Evolutionary conservation across 2,888 invertebrate genomes (phyloP).

Genomic region (Agrochola lota): DNA sequence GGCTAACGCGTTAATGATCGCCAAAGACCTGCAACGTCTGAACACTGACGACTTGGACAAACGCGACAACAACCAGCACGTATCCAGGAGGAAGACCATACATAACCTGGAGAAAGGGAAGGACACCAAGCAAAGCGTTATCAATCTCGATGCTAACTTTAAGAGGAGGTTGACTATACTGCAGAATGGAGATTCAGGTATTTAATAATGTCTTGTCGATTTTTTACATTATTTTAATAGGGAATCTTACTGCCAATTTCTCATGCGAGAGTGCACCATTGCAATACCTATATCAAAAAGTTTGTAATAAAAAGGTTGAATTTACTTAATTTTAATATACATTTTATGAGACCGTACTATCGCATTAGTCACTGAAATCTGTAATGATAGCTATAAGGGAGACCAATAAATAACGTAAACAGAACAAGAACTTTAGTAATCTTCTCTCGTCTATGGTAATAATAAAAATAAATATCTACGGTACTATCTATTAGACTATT

Average conservation of each 20-base stretch:
- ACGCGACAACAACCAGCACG: slow-evolving; percentile 92
- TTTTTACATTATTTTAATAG: neutral
- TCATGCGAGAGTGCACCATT: neutral
- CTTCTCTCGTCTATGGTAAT: neutral
- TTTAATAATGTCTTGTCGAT: neutral
- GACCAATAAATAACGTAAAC: neutral
- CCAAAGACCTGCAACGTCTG: slow-evolving; percentile 95
- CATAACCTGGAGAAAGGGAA: slow-evolving; percentile 96
- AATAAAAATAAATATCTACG: neutral
- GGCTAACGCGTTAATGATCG: slow-evolving; percentile 97
- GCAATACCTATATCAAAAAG: neutral
- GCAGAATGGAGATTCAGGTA: slow-evolving; percentile 92
- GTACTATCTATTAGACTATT: too few relatives aligned
- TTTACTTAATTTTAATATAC: neutral
- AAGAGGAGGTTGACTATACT: slow-evolving; percentile 96
- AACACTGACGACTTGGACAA: slow-evolving; percentile 95
- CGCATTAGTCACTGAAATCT: neutral
- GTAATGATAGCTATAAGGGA: neutral
- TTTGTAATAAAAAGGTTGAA: neutral
- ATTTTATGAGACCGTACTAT: too few relatives aligned
- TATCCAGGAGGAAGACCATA: slow-evolving; percentile 95
- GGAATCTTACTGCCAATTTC: neutral
- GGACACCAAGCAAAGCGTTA: slow-evolving; percentile 94
- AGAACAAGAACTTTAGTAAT: neutral
- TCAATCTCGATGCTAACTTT: slow-evolving; percentile 98